A percentile compares a stretch with the other conserved stretches of the same genome.
Evolutionary conservation across 64 coral and sea anemone species (phyloP).

Genomic region (Montipora sp.): DNA sequence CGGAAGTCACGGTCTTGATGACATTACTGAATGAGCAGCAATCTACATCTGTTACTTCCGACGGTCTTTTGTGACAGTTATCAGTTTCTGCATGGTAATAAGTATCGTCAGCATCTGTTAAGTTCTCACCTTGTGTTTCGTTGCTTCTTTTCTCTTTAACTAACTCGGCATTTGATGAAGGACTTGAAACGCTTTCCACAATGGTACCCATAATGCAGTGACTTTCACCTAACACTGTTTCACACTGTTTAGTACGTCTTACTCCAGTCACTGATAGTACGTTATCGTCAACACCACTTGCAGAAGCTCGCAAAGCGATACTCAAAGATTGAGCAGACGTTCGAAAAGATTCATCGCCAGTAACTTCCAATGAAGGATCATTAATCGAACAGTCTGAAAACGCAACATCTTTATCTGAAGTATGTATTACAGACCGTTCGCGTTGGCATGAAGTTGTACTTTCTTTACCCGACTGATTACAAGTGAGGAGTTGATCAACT

Average conservation of each 20-base stretch:
- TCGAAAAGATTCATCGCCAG: background rate
- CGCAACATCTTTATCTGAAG: no score
- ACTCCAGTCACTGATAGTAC: background rate
- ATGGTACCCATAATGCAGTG: background rate
- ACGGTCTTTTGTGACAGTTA: no score
- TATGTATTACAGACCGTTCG: background rate
- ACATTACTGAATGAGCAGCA: background rate
- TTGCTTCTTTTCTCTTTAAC: background rate
- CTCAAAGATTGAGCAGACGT: constrained; percentile 22
- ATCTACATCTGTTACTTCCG: no score
- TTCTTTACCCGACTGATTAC: background rate
- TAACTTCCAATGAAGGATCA: background rate
- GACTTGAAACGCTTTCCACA: background rate
- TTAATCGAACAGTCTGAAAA: background rate
- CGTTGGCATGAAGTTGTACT: background rate
- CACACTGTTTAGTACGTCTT: background rate
- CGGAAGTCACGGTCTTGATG: background rate
- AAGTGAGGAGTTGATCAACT: background rate
- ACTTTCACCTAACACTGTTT: background rate
- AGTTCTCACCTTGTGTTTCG: background rate
- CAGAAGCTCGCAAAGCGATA: constrained; percentile 4
- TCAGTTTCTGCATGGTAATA: background rate
- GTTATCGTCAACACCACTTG: background rate
- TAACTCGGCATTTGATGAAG: background rate
- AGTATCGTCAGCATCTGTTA: background rate